Base-by-base conservation (phyloP, 2,113 vertebrate species). In the Garra rufa region DNA sequence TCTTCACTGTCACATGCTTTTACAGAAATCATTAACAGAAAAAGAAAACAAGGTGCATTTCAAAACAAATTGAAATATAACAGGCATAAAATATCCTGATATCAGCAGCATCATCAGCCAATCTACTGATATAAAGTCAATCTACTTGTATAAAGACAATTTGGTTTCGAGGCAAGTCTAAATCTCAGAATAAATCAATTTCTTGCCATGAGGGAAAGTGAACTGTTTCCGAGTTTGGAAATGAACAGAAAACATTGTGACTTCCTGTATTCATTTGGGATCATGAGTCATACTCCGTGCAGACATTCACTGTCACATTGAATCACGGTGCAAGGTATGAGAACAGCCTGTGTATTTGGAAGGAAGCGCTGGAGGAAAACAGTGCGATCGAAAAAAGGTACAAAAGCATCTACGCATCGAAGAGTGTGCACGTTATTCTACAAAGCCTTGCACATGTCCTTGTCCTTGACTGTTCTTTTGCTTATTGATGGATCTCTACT, bases 211-310 rank as follows among this genome's bases (percentile, higher is more conserved):
- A 34, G 30, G 30, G 63, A 70, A 55, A 46, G 44, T 10, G 38
- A 79, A 44, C 30, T 30, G 26, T 81, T 67, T 63, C 26, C 26
- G 50, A 21, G 43, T 70, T 81, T 70, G 46, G 9, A 67, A 63
- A 81, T 30, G 24, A 67, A 67, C 43, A 30, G 41, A 81, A 81
- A 65, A 67, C 26, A 34, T 63, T n/a, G 28, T 81, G 65, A 52
- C 46, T 81, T 55, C 21, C 19, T 50, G 75, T 52, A 78, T 76
- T 43, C 15, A 41, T 44, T 41, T 21, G 46, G 50, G 73, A 63
- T 67, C 59, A 78, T 70, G 83, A 78, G 63, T 84, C 75, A 85
- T 46, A 21, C 63, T 70, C 43, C 24, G 2, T 59, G 10, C 76
- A 55, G 46, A 69, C 46, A 81, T 30, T 34, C 1, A 30, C 78